Evolutionary conservation across 2,888 invertebrate genomes (phyloP), one percentile per base, ranked within the genome.

Genomic region (Protodeltote pygarga): DNA sequence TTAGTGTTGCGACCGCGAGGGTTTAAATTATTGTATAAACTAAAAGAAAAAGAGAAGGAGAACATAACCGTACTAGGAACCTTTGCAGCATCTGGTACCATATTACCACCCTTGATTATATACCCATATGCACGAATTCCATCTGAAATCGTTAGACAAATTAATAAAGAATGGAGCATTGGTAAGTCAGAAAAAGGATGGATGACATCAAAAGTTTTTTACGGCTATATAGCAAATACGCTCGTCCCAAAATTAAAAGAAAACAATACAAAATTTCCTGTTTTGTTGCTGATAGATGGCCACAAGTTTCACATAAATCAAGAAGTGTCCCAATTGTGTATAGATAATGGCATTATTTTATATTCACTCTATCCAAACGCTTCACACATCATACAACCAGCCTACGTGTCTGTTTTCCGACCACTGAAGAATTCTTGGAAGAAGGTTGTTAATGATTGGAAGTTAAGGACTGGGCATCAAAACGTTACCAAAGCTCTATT

Each of bases 251-350:
- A n/a, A 23, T 37, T 65, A 5, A 8, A 16, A 16, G 23, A 48
- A 49, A 27, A 50, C 3, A 35, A 49, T 13, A 28, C 44, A 3
- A 38, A 51, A 24, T 48, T 34, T 20, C 55, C 60, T 3, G 37
- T 60, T 14, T 5, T 60, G 1, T 21, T 65, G 1, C 40, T 65
- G 3, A 28, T 65, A 3, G 62, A 65, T 40, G 60, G 62, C 0
- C 62, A 58, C 23, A 50, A 47, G 23, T 58, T 52, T 4, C 54
- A 62, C 24, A 38, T 65, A 31, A 40, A 37, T n/a, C 13, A 23
- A 6, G 25, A 35, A 19, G 13, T 61, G 1, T 38, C 31, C 19
- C 16, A 47, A 29, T 28, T 58, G 10, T 64, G 64, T 39, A 25
- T 33, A 9, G 41, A 51, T 5, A 55, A 51, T 25, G 23, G 24